These are phyloP conservation scores for Odontesthes bonariensis DNA, from an alignment of 2,113 vertebrate species.

Conservation along the genomic window DNA sequence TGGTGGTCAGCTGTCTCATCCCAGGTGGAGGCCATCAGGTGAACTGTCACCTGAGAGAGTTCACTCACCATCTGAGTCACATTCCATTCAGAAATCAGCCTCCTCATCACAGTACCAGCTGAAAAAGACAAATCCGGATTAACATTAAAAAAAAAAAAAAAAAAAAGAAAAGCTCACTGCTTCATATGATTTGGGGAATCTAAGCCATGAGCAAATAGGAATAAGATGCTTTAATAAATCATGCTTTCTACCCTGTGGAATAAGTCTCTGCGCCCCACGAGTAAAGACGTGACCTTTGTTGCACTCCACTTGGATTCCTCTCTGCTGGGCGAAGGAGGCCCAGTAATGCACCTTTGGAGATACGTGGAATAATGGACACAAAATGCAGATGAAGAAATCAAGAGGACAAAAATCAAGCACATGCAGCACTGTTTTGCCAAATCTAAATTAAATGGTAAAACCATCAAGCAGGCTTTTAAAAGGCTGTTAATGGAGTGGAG, in stretches of 20 bases:
- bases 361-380: not conserved
- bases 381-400: not conserved
- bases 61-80: constrained; percentile 98
- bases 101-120: constrained; percentile 98
- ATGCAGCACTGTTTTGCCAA: no score
- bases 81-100: constrained; percentile 98
- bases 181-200: not conserved
- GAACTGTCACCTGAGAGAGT: constrained; percentile 92
- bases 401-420: not conserved
- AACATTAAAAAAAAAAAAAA: not conserved
- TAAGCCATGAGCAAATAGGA: not conserved
- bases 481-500: no score
- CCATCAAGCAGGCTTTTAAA: constrained; percentile 2
- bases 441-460: not conserved
- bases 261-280: constrained; percentile 92
- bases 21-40: constrained; percentile 96
- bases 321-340: constrained; percentile 98
- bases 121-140: constrained; percentile 9
- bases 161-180: no score
- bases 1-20: constrained; percentile 94
- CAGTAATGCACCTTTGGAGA: constrained; percentile 92
- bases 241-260: constrained; percentile 89
- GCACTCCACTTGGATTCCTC: constrained; percentile 95
- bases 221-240: not conserved
- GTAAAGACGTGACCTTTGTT: constrained; percentile 95